Conservation (phyloP, 2,888 invertebrate genomes). For the Cetonia aurata region DNA sequence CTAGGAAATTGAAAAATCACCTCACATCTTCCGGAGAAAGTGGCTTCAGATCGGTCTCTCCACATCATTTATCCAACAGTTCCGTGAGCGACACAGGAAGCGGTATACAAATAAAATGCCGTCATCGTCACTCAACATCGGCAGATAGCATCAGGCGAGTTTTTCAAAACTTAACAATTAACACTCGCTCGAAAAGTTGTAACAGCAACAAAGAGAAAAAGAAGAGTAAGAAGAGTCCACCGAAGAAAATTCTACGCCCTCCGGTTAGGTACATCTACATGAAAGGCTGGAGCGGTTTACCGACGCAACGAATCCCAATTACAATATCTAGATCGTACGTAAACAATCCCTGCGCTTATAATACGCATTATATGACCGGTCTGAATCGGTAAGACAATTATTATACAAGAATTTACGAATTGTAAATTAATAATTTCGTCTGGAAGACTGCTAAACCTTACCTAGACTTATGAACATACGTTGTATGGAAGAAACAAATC, state of each 20-base stretch:
- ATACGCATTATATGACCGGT: constrained; percentile 60
- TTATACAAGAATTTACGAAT: constrained; percentile 13
- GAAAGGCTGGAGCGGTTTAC: constrained; percentile 83
- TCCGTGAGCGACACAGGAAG: constrained; percentile 76
- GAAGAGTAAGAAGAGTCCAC: constrained; percentile 71
- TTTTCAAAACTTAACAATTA: constrained; percentile 77
- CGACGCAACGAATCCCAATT: constrained; percentile 84
- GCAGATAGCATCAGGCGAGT: constrained; percentile 78
- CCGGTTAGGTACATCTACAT: constrained; percentile 86
- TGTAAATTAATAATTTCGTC: constrained; percentile 29
- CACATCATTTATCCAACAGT: constrained; percentile 69
- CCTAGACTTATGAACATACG: constrained; percentile 13
- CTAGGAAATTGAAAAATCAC: constrained; percentile 53
- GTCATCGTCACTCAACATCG: constrained; percentile 66
- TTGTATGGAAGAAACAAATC: not conserved
- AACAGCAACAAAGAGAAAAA: constrained; percentile 63
- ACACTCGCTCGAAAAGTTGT: constrained; percentile 74
- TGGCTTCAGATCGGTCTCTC: constrained; percentile 62
- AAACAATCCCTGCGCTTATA: constrained; percentile 60
- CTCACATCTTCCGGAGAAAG: constrained; percentile 57
- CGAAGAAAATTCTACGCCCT: constrained; percentile 81
- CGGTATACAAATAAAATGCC: constrained; percentile 68
- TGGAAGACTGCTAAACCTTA: constrained; percentile 40
- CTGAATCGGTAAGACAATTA: constrained; percentile 58
- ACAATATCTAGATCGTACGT: constrained; percentile 59